phyloP scores from a whole-genome alignment of 2,797 vertebrate species.

The Salmo trutta region DNA sequence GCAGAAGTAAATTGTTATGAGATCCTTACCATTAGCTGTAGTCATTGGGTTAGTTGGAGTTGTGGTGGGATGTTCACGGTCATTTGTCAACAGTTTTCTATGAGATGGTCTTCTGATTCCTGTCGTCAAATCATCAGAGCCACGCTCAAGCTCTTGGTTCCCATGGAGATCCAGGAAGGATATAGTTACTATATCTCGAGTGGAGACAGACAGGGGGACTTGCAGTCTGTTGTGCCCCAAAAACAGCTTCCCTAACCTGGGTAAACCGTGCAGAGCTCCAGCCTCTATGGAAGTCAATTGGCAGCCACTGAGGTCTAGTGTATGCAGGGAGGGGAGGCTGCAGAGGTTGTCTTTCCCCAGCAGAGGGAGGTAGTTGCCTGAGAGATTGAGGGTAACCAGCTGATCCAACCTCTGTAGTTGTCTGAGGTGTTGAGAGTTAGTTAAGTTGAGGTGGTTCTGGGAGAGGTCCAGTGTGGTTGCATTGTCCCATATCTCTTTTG shows the following conservation, averaged over 20 bases:
- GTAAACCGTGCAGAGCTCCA: conserved; percentile 56
- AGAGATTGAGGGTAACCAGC: conserved; percentile 67
- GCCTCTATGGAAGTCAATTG: conserved; percentile 49
- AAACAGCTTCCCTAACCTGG: conserved; percentile 59
- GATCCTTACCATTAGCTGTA: conserved; percentile 2
- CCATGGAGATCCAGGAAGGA: conserved; percentile 56
- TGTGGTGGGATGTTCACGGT: not conserved
- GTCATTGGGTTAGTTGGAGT: not conserved
- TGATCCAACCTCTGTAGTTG: conserved; percentile 59
- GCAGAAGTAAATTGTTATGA: not conserved
- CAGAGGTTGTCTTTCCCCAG: conserved; percentile 72
- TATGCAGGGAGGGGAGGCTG: conserved; percentile 54
- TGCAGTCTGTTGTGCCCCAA: conserved; percentile 62
- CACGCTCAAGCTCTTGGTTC: conserved; percentile 22
- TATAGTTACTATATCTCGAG: conserved; percentile 44
- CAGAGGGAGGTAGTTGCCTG: conserved; percentile 71
- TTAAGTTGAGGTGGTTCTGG: conserved; percentile 62
- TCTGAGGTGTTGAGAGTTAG: conserved; percentile 63
- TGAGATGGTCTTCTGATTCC: conserved; percentile 9
- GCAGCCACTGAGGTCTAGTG: conserved; percentile 73
- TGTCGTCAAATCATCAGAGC: conserved; percentile 36
- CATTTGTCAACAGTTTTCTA: conserved; percentile 29
- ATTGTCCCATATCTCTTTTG: conserved; percentile 60
- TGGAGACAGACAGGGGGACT: conserved; percentile 18
- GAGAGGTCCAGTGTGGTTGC: conserved; percentile 69